phyloP scores from a whole-genome alignment of 2,888 invertebrate species.

The Tetragonula carbonaria region DNA sequence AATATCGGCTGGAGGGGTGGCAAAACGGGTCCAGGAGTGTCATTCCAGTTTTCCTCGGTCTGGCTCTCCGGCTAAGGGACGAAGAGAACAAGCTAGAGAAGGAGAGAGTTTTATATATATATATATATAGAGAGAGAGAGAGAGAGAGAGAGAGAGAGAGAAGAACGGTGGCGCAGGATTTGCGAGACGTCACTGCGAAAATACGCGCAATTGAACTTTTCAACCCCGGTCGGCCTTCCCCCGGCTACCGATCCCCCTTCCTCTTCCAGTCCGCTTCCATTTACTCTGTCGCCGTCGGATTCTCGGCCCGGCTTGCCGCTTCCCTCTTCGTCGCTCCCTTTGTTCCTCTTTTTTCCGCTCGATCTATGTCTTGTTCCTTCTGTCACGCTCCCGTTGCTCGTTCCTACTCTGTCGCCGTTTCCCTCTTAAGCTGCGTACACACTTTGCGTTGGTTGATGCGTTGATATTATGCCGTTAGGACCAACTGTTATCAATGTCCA shows the following conservation, averaged over 20 bases:
- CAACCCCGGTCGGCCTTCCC: constrained; percentile 78
- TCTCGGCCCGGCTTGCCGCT: constrained; percentile 68
- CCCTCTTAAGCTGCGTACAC: background rate
- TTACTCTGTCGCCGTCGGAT: constrained; percentile 73
- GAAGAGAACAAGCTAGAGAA: constrained; percentile 14
- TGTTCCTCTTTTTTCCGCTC: constrained; percentile 60
- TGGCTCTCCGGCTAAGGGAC: constrained; percentile 49
- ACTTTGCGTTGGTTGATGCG: too few relatives aligned
- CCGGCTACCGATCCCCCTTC: constrained; percentile 61
- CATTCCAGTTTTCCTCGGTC: constrained; percentile 72
- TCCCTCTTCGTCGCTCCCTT: constrained; percentile 54
- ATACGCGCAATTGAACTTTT: constrained; percentile 84
- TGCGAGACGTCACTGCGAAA: constrained; percentile 82
- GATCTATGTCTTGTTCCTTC: constrained; percentile 57
- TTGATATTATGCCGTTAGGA: too few relatives aligned
- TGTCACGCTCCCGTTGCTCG: constrained; percentile 1
- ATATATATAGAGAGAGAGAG: too few relatives aligned
- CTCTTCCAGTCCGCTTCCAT: constrained; percentile 67
- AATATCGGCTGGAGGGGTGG: constrained; percentile 54
- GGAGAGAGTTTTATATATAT: background rate
- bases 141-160: constrained; percentile 24
- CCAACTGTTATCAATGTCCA: too few relatives aligned
- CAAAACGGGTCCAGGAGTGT: constrained; percentile 61
- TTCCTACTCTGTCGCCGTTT: background rate
- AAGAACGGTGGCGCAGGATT: constrained; percentile 76